Base-by-base conservation (phyloP, 2,797 vertebrate species). In the Crenuchus spilurus region DNA sequence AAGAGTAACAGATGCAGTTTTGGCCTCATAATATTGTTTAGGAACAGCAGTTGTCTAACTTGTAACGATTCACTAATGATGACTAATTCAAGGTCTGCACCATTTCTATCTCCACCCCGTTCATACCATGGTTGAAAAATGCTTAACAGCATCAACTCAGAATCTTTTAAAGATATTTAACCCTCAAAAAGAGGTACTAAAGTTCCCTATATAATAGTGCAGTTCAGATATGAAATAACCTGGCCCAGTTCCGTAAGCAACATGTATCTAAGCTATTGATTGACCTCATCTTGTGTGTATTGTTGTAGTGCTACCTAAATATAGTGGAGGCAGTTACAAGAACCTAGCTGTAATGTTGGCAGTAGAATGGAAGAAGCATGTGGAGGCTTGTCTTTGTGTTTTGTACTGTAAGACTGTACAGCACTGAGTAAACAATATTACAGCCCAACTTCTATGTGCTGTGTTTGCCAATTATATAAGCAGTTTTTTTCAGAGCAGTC, bases 261-360 rank as follows among this genome's bases (percentile, higher is more conserved):
- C 33, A 24, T 28, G 51, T 28, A 42, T 57, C 16, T n/a, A 60
- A 74, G 31, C 46, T 55, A 70, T 61, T 54, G 46, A 61, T 41
- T 65, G 41, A 55, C 26, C 52, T 68, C 46, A 48, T 55, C 26
- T 58, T 57, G n/a, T 22, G 18, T 65, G 28, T 62, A n/a, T 49
- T 58, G 63, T 58, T 70, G 9, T 42, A 8, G 51, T 44, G 57
- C 54, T 62, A 48, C 37, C 22, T 71, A 42, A 58, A 42, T 62
- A 72, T 63, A 69, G 41, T 42, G 42, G 51, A 70, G 42, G 42
- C 7, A 28, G 5, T 11, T 61, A 24, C 51, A 54, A 20, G 54
- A n/a, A 51, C 42, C 33, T 28, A 78, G 54, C 48, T 42, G n/a
- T 46, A 46, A 52, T 11, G 30, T 39, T 72, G 44, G 39, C 74